Conservation (phyloP, 2,888 invertebrate genomes). For the Zaprionus bogoriensis region DNA sequence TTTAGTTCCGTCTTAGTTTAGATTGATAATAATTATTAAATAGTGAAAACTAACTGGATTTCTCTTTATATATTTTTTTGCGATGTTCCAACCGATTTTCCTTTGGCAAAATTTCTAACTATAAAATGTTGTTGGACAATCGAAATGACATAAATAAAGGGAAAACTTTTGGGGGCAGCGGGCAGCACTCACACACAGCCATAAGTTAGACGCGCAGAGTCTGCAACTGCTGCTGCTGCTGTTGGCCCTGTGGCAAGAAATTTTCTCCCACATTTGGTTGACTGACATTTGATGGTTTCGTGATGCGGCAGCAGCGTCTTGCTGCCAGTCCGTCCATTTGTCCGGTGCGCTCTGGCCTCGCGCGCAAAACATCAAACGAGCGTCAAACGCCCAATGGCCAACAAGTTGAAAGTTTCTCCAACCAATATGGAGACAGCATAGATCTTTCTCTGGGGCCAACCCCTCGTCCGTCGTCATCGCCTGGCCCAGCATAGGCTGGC, state of each 20-base stretch:
- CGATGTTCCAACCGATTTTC: neutral
- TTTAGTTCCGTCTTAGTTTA: no score
- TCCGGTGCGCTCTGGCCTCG: no score
- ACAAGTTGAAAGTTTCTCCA: conserved; percentile 65
- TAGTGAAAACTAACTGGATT: neutral
- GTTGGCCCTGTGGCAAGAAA: conserved; percentile 42
- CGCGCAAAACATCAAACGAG: conserved; percentile 68
- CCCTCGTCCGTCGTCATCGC: conserved; percentile 1
- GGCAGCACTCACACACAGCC: conserved; percentile 4
- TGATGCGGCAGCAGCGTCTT: conserved; percentile 51
- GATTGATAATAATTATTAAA: no score
- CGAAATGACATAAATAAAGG: conserved; percentile 32
- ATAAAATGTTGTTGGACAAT: neutral
- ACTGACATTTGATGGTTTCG: conserved; percentile 74
- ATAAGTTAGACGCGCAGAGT: conserved; percentile 15
- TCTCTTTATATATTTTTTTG: neutral
- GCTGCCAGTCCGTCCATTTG: conserved; percentile 18
- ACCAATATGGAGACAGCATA: conserved; percentile 64
- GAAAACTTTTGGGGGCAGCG: conserved; percentile 7
- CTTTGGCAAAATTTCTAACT: neutral
- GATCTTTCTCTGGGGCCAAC: conserved; percentile 17
- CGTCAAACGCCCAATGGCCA: conserved; percentile 71
- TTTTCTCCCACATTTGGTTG: conserved; percentile 61
- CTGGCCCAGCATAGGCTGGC: no score
- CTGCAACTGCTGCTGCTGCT: conserved; percentile 17